Base-by-base conservation (phyloP, 2,797 vertebrate species). In the Sparidentex hasta region DNA sequence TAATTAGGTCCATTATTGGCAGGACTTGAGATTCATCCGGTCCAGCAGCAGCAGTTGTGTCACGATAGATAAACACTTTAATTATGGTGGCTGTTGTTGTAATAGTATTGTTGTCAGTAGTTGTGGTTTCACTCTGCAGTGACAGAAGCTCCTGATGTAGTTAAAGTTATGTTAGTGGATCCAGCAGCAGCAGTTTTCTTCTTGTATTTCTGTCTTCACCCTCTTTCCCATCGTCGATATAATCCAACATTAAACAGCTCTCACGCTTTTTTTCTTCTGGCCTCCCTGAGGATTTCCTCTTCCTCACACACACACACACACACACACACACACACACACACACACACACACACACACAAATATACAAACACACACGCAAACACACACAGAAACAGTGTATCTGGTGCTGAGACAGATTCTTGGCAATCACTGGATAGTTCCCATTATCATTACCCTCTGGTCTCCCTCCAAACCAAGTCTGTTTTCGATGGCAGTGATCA, bases 231-330 rank as follows among this genome's bases (percentile, higher is more conserved):
- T 87, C 91, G 16, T 74, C 17, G 9, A 4, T 65, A 11, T 87
- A 84, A 89, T 91, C 87, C 85, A 81, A 88, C 86, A 80, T 86
- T 88, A 90, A 92, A 92, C 90, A 90, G 74, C 90, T 89, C 92
- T 93, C 92, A 92, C 56, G 81, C 83, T 92, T 85, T 76, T 74
- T 78, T 52, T 54, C 70, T 81, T 52, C 55, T 56, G 50, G 69
- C 46, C 44, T 88, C 88, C 89, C 93, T 5, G 51, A 84, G 84
- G 92, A 87, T 71, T 62, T 81, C 66, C 77, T 84, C 65, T 59
- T 75, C 73, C 56, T 48, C 69, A 48, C 48, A 56, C 70, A 55
- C 78, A 76, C 72, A 77, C 14, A 44, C 14, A 46, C 78, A 66
- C 75, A 74, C 48, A 56, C 5, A 57, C 11, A n/a, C 56, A 66